Percentiles rank a stretch among this genome's conserved stretches.
Conservation (phyloP, 2,888 invertebrate species). For the Sesia apiformis region DNA sequence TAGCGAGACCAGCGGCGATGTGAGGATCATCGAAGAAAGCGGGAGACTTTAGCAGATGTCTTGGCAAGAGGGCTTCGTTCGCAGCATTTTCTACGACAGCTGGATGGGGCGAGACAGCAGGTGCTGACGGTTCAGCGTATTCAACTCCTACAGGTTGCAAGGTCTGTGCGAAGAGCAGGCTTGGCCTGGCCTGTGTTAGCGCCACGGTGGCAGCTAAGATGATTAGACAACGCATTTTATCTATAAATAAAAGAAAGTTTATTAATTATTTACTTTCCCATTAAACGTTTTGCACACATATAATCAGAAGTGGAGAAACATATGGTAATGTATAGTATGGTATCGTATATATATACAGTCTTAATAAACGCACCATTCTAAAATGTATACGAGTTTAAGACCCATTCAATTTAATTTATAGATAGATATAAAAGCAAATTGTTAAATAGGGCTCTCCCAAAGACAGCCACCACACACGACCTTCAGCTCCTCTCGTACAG, state of each 20-base stretch:
- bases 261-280: neutral
- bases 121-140: conserved; percentile 47
- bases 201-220: conserved; percentile 46
- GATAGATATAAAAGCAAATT: no score
- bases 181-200: conserved; percentile 58
- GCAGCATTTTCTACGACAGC: conserved; percentile 82
- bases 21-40: conserved; percentile 85
- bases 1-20: conserved; percentile 82
- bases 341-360: no score
- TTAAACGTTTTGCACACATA: no score
- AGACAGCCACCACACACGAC: no score
- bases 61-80: conserved; percentile 82
- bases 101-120: conserved; percentile 74
- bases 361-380: no score
- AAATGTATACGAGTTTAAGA: no score
- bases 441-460: no score
- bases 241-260: no score
- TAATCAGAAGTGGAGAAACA: no score
- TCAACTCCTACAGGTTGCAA: conserved; percentile 63
- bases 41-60: conserved; percentile 77
- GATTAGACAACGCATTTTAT: conserved; percentile 42
- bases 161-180: conserved; percentile 57
- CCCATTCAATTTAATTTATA: no score
- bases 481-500: no score
- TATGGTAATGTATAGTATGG: no score